Evolutionary conservation across 1,140 invertebrate genomes (phyloP), one percentile per base, ranked within the genome.

Genomic region (Colletes gigas): DNA sequence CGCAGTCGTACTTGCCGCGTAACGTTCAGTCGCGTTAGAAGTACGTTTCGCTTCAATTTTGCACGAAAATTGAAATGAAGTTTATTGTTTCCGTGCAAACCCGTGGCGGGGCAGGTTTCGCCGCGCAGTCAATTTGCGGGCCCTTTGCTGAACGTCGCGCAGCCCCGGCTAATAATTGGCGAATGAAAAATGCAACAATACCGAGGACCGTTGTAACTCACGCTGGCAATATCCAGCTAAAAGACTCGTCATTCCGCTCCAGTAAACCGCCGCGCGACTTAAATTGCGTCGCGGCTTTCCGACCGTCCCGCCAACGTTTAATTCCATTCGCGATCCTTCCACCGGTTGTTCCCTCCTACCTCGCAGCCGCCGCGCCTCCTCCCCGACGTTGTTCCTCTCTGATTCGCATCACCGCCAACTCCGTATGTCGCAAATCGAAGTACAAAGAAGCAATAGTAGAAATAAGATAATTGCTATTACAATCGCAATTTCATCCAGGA

Each of bases 391-490:
- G n/a, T 68, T 72, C 55, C 41, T 76, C 79, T 59, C 83, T 59
- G 75, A 59, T 78, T 86, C 71, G 84, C 81, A 81, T 86, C 84
- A 70, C 74, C 70, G 72, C 78, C 84, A 79, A 75, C 73, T 75
- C 62, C 75, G 67, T 75, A 76, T 83, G 84, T 86, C 84, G 85
- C 81, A 81, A 86, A 86, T 86, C 85, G 86, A 87, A 87, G 75
- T 81, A 86, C 81, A 85, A 85, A 83, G 84, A 83, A 85, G 78
- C 81, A 80, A 87, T 86, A 88, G 83, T 85, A 83, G 87, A 89
- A 91, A 90, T 90, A 89, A 88, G 86, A 88, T 89, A 90, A 91
- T 91, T 91, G 88, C 88, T 88, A 87, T 90, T 90, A 91, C 86
- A 89, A 90, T 91, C 85, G 89, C 88, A 86, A 90, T 90, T 89